These are phyloP conservation scores for Helobdella robusta DNA, from an alignment of 2,888 invertebrate genomes.

Conservation along the genomic window DNA sequence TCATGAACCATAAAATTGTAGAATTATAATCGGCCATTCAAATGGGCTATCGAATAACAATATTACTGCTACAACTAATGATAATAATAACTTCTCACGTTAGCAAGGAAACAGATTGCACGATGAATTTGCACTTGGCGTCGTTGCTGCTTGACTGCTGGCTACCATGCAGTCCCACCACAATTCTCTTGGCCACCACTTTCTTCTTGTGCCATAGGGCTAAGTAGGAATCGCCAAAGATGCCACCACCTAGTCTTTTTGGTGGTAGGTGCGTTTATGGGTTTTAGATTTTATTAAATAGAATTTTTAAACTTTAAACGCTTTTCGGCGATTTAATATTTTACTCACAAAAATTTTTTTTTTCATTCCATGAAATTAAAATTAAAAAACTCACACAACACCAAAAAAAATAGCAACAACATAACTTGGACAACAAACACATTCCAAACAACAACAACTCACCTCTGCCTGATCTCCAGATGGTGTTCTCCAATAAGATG, in stretches of 20 bases:
- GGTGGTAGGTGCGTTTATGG: too few relatives aligned
- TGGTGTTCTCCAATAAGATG: slow-evolving; percentile 26
- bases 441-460: neutral
- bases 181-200: slow-evolving; percentile 44
- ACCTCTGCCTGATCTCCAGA: slow-evolving; percentile 33
- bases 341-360: too few relatives aligned
- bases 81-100: slow-evolving; percentile 40
- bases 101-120: slow-evolving; percentile 40
- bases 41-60: too few relatives aligned
- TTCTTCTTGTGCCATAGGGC: slow-evolving; percentile 41
- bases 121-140: slow-evolving; percentile 39
- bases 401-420: neutral
- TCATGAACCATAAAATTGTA: too few relatives aligned
- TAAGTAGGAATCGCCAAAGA: slow-evolving; percentile 46
- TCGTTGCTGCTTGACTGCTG: slow-evolving; percentile 37
- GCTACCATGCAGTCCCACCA: slow-evolving; percentile 41
- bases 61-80: too few relatives aligned
- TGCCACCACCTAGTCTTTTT: slow-evolving; percentile 46
- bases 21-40: too few relatives aligned
- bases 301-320: too few relatives aligned
- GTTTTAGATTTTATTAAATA: too few relatives aligned
- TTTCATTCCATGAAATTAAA: too few relatives aligned
- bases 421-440: neutral
- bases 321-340: too few relatives aligned
- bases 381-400: too few relatives aligned